Evolutionary conservation across 2,888 invertebrate genomes (phyloP), one percentile per base, ranked within the genome.

Genomic region (Microctonus hyperodae): DNA sequence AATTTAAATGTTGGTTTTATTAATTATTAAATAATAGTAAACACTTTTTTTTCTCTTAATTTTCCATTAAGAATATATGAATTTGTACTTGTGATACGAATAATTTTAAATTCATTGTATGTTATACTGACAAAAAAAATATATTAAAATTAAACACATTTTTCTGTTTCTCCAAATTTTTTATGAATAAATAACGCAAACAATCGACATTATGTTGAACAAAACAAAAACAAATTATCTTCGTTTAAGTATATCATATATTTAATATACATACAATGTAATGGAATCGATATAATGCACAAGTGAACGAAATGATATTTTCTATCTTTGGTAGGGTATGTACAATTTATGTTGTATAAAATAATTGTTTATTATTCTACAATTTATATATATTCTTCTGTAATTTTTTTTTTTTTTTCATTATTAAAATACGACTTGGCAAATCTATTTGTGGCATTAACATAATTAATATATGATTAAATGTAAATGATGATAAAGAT

Each of bases 191-290:
- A 56, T 31, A 50, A 44, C 20, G 25, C 25, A 13, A 13, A 11
- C 48, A 33, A 51, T 22, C 44, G 16, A 16, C 16, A 1, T n/a
- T 20, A 9, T 7, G 7, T n/a, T 6, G 16, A 44, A 44, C 7
- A n/a, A 44, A 7, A 44, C n/a, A n/a, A 2, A n/a, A n/a, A 37
- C 1, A 3, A n/a, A 2, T n/a, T 13, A n/a, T 59, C 53, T 69
- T 70, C 59, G 63, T 68, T 71, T 71, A 72, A 73, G 71, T 64
- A 73, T 72, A 71, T 65, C 69, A 70, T 74, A 72, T 73, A 73
- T 72, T 67, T 70, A 66, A 67, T 71, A 71, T 44, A 9, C 70
- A 70, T 69, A 28, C 7, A n/a, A n/a, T n/a, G 63, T 65, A 71
- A 69, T 64, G 69, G 60, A 44, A 67, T 71, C 63, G 66, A 74